Base-by-base conservation (phyloP, 2,888 invertebrate genomes). In the Acleris literana region DNA sequence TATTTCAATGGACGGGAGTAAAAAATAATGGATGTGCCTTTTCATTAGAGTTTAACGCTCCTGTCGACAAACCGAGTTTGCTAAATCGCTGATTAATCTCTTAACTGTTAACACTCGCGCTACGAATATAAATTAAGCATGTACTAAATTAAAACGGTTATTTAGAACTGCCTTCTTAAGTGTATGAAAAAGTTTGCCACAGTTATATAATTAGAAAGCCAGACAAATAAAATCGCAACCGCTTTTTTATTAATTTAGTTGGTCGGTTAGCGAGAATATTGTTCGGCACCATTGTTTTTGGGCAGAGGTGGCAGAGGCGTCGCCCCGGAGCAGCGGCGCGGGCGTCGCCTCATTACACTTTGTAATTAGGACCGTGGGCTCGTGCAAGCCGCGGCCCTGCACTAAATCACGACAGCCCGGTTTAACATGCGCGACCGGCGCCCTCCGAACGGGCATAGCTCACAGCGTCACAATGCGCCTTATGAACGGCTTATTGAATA, bases 361-460 rank as follows among this genome's bases (percentile, higher is more conserved):
- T 88, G 86, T 91, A 91, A 92, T 92, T 89, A 90, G 85, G 80
- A 73, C 85, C 84, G 89, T 87, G 85, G 88, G 88, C 83, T 79
- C 76, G 81, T 80, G 82, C 79, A 78, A 76, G 81, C 77, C 70
- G 75, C 82, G 80, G 83, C 81, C 84, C 87, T 86, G 87, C 85
- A 88, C 88, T 90, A 88, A 86, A 91, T 90, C 88, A 90, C 85
- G 86, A 84, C 84, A 77, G 74, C 75, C 70, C 74, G 73, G 76
- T 85, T 79, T 86, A 86, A 79, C 83, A 84, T 85, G 86, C 84
- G 81, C 80, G 79, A 74, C 78, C 76, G 76, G 72, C 78, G 79
- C 73, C 80, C 79, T 80, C 81, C 78, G 77, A 77, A 80, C 78
- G 76, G 74, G 78, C 81, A 83, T 84, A 84, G 80, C 80, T 79